Conservation (phyloP, 2,797 vertebrate genomes). For the Thamnophis elegans region DNA sequence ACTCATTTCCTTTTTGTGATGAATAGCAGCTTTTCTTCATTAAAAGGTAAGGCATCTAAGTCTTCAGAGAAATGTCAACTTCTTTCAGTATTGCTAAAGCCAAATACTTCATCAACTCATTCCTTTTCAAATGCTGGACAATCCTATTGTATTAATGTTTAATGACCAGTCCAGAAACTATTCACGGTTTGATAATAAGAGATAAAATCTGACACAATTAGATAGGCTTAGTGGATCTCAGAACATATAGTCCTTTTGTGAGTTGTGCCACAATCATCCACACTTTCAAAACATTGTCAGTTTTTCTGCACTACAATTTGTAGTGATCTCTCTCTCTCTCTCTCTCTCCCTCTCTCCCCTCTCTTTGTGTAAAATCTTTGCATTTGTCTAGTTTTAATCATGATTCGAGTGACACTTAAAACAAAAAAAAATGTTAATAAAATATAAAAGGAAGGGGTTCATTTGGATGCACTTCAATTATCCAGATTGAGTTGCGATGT, state of each 20-base stretch:
- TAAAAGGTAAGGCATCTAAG: not conserved
- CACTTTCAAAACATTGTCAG: too few relatives aligned
- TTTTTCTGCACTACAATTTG: not conserved
- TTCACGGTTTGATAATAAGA: not conserved
- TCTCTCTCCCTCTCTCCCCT: too few relatives aligned
- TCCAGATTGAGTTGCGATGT: not conserved
- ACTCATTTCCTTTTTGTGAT: not conserved
- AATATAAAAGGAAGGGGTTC: not conserved
- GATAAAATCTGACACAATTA: not conserved
- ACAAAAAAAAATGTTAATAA: not conserved
- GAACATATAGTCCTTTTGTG: not conserved
- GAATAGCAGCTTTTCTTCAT: not conserved
- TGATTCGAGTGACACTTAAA: not conserved
- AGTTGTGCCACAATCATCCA: not conserved
- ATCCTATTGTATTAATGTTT: not conserved
- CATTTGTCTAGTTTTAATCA: not conserved
- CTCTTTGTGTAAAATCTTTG: not conserved
- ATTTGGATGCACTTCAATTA: not conserved
- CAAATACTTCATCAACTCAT: not conserved
- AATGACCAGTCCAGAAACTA: not conserved
- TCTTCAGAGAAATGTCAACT: not conserved
- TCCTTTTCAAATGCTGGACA: not conserved
- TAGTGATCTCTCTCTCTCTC: too few relatives aligned
- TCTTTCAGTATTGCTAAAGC: not conserved
- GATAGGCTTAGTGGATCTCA: not conserved